A percentile compares a stretch with the other conserved stretches of the same genome.
Evolutionary conservation across 2,797 vertebrate species (phyloP).

Genomic region (Protonibea diacanthus): DNA sequence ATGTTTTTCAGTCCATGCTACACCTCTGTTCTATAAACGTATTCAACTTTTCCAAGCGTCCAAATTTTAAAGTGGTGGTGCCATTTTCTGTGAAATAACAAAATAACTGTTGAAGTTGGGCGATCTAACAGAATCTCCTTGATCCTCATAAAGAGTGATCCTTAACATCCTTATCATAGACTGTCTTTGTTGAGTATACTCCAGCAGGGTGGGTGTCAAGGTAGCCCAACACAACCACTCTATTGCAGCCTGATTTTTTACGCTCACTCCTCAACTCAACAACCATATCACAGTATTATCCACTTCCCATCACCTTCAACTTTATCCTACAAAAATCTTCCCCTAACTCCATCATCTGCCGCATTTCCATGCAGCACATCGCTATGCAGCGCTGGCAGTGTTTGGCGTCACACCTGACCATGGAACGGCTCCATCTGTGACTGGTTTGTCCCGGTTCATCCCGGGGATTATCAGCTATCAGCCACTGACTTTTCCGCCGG

Average conservation of each 20-base stretch:
- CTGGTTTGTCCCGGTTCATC: slow-evolving; percentile 70
- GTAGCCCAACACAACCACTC: not conserved
- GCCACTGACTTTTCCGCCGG: slow-evolving; percentile 73
- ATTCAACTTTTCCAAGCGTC: not conserved
- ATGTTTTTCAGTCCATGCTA: not conserved
- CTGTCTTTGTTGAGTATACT: not conserved
- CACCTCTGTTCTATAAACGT: not conserved
- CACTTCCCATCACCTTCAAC: slow-evolving; percentile 2
- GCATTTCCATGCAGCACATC: slow-evolving; percentile 32
- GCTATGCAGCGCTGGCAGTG: slow-evolving; percentile 27
- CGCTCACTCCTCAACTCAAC: not conserved
- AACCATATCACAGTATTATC: slow-evolving; percentile 4
- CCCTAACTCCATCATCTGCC: not conserved
- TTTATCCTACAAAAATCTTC: not conserved
- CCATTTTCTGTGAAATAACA: slow-evolving; percentile 6
- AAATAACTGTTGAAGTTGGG: not conserved
- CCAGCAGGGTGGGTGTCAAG: not conserved
- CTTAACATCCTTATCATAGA: not conserved
- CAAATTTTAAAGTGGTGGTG: not conserved
- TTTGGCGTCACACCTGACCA: slow-evolving; percentile 62
- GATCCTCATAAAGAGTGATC: not conserved
- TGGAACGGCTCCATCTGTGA: slow-evolving; percentile 69
- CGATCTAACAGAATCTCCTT: not conserved
- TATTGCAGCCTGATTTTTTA: not conserved
- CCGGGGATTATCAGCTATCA: slow-evolving; percentile 83